Percentiles rank a stretch among this genome's conserved stretches.
Conservation (phyloP, 2,113 vertebrate species). For the Gasterosteus aculeatus region DNA sequence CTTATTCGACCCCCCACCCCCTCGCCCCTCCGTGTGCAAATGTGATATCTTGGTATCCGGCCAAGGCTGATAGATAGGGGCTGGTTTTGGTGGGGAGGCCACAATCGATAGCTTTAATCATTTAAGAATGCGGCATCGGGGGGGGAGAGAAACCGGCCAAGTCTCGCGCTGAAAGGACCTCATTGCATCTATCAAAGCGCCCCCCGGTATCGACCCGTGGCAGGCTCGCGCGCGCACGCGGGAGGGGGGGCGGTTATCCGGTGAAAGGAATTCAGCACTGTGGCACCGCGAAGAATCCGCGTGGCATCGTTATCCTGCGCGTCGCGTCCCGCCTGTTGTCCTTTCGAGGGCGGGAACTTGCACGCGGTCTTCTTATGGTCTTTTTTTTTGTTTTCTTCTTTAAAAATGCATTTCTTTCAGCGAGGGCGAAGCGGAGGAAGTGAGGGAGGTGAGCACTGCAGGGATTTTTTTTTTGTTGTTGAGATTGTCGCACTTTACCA, state of each 20-base stretch:
- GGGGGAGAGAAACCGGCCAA: constrained; percentile 40
- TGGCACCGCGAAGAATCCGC: neutral
- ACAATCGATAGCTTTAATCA: constrained; percentile 70
- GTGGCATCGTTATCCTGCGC: constrained; percentile 6
- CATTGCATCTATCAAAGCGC: constrained; percentile 42
- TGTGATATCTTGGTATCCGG: constrained; percentile 53
- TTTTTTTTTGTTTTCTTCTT: neutral
- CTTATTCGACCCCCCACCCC: constrained; percentile 17
- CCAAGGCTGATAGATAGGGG: constrained; percentile 20
- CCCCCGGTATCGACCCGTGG: constrained; percentile 35
- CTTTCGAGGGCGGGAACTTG: neutral
- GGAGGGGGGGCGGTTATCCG: constrained; percentile 25
- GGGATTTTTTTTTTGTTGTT: constrained; percentile 44
- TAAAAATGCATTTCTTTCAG: constrained; percentile 8
- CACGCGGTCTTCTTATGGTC: neutral
- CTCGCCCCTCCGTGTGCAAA: neutral
- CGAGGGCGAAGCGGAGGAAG: constrained; percentile 29
- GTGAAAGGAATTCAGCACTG: constrained; percentile 20
- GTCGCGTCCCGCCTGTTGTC: neutral
- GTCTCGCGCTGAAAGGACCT: constrained; percentile 40
- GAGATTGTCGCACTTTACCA: constrained; percentile 38
- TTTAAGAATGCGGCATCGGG: constrained; percentile 61
- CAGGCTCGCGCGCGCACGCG: constrained; percentile 9
- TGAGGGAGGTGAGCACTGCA: constrained; percentile 68
- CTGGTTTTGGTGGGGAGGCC: constrained; percentile 46